phyloP scores from a whole-genome alignment of 1,140 invertebrate genomes.

The Octopus bimaculoides region DNA sequence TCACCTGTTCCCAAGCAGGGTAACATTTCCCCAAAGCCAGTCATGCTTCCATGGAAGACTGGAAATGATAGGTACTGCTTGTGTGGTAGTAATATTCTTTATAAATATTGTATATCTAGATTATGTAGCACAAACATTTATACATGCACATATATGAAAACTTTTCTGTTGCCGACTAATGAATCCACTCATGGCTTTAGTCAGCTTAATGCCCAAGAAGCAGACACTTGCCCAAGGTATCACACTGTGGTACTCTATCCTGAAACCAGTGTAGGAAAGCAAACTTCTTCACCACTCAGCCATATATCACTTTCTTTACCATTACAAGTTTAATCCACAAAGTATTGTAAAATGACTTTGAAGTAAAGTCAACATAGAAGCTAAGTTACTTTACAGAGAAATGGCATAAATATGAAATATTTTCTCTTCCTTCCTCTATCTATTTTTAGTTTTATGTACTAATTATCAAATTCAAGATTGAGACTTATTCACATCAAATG shows the following conservation, averaged over 20 bases:
- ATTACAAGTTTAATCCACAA: neutral
- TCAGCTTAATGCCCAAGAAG: too few relatives aligned
- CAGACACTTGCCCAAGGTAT: too few relatives aligned
- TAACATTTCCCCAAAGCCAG: neutral
- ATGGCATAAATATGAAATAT: neutral
- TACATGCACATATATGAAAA: too few relatives aligned
- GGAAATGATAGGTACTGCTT: too few relatives aligned
- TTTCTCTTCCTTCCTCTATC: neutral
- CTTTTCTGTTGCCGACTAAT: too few relatives aligned
- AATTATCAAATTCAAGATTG: neutral
- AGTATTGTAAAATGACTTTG: neutral
- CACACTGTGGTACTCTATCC: too few relatives aligned
- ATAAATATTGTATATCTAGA: too few relatives aligned
- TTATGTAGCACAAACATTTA: too few relatives aligned
- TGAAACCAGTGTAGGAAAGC: too few relatives aligned
- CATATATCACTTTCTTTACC: neutral
- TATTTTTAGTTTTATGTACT: neutral
- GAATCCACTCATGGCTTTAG: too few relatives aligned
- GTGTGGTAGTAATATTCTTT: too few relatives aligned
- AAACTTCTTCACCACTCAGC: neutral
- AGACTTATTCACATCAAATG: neutral
- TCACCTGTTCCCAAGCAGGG: neutral
- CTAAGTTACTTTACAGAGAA: neutral
- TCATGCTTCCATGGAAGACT: neutral
- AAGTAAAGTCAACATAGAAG: neutral